Evolutionary conservation across 2,888 invertebrate genomes (phyloP), one percentile per base, ranked within the genome.

Genomic region (Melinaea marsaeus): DNA sequence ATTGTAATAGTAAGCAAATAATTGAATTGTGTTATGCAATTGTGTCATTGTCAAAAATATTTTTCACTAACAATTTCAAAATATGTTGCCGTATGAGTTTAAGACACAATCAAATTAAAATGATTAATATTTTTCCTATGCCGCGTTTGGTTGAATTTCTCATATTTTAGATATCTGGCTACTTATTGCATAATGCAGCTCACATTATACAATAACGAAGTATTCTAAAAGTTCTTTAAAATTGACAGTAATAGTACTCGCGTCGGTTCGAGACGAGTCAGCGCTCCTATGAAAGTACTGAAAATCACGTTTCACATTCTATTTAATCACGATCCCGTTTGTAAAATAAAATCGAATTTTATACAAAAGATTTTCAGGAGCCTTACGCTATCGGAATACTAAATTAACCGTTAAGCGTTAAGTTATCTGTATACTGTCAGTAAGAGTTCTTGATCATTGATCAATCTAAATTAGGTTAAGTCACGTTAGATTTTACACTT

Each of bases 311-410:
- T 77, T 78, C 78, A 76, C 76, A 71, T 77, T 75, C 74, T 75
- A 75, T 79, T 77, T 80, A 80, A 81, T 79, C 78, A 76, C 75
- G 78, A 76, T 73, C 67, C 75, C 72, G 76, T 79, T 80, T 79
- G 73, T 69, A 71, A 69, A 71, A 69, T 76, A 76, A 79, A 77
- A 79, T 74, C 74, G 75, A 77, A 77, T 80, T 79, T 81, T 79
- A 72, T 74, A 78, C 74, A 74, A 75, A 73, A 74, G 65, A 61
- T 75, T 75, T 77, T 79, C 74, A 74, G 69, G 71, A 72, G 75
- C 76, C 72, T 75, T 71, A 72, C 78, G 75, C 75, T 76, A 66
- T 66, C 68, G 60, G 80, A 83, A 80, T 84, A 76, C 67, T 67
- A 71, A 75, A 70, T 65, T 61, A 64, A 65, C 57, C 46, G 59